Evolutionary conservation across 2,888 invertebrate species (phyloP), one percentile per base, ranked within the genome.

Genomic region (Drosophila borealis): DNA sequence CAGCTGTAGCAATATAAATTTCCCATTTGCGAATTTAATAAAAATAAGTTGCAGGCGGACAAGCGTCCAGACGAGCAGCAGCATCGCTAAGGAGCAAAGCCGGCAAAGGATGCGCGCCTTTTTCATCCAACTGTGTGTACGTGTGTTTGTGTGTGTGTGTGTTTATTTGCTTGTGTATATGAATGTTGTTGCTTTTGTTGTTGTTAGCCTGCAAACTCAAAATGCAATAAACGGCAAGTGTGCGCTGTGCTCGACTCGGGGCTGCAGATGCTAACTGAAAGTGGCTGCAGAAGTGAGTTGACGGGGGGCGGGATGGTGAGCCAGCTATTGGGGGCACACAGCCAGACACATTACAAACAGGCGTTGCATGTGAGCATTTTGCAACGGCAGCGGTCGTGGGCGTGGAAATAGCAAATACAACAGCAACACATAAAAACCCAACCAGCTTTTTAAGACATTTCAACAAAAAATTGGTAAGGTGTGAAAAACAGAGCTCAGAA

Each of bases 1-100:
- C 83, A 88, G 88, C 85, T 85, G 89, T 80, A 85, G 88, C 90
- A 90, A 88, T 90, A 88, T 90, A 90, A 90, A 88, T 88, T 89
- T 89, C 88, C 88, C 89, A 85, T 88, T 85, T 85, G 77, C 86
- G 90, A 90, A 88, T 90, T 88, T 88, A 89, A 90, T 90, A 90
- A 90, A 88, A 90, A 90, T 88, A 88, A 88, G 89, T 90, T 88
- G 89, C 86, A 82, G 76, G 83, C 86, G 72, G 65, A 79, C 73
- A 65, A 46, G 42, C 46, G 48, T 55, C 34, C 55, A 63, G 54
- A 66, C 50, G 53, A 66, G 60, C 62, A 60, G 50, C 46, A 70
- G 61, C 72, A 62, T 34, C 66, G 79, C 82, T 69, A 81, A 81
- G 84, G 72, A 80, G 70, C 70, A 61, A 64, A 64, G 41, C 45